These are phyloP conservation scores for Andrena bucephala DNA, from an alignment of 2,888 invertebrate genomes.

Conservation along the genomic window DNA sequence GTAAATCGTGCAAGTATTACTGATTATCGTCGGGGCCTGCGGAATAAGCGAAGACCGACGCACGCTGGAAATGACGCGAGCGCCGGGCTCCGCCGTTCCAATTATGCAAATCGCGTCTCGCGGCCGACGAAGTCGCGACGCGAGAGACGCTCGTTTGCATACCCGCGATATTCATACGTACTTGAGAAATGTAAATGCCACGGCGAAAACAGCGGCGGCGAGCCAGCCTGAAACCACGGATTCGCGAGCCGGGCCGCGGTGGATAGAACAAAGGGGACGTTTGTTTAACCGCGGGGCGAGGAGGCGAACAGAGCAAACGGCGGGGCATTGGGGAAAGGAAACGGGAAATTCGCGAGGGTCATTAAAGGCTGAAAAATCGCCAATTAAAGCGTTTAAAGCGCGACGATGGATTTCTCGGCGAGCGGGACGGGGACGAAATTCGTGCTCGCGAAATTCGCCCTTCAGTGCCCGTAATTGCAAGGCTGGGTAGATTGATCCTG, in stretches of 20 bases:
- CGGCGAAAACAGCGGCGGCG: slow-evolving; percentile 14
- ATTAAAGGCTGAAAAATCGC: slow-evolving; percentile 15
- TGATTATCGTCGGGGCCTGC: too few relatives aligned
- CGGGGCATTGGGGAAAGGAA: background rate
- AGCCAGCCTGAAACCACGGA: background rate
- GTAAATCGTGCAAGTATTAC: too few relatives aligned
- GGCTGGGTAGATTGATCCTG: background rate
- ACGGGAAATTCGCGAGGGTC: slow-evolving; percentile 11
- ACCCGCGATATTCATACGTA: slow-evolving; percentile 49
- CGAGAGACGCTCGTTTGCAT: slow-evolving; percentile 54
- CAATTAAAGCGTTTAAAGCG: slow-evolving; percentile 11
- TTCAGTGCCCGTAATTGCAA: background rate
- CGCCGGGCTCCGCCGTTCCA: slow-evolving; percentile 21
- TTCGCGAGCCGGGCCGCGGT: background rate
- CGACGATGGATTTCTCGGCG: background rate
- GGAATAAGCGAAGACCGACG: slow-evolving; percentile 4
- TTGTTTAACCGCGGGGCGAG: background rate
- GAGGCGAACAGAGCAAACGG: background rate
- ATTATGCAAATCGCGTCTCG: slow-evolving; percentile 50
- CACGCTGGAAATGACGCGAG: slow-evolving; percentile 28
- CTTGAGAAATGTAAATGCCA: slow-evolving; percentile 53
- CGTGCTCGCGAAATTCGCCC: background rate
- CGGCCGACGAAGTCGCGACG: slow-evolving; percentile 30
- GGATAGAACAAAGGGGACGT: background rate
- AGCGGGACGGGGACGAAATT: background rate